Evolutionary conservation across 1,140 invertebrate genomes (phyloP).

Genomic region (Drosophila arizonae): DNA sequence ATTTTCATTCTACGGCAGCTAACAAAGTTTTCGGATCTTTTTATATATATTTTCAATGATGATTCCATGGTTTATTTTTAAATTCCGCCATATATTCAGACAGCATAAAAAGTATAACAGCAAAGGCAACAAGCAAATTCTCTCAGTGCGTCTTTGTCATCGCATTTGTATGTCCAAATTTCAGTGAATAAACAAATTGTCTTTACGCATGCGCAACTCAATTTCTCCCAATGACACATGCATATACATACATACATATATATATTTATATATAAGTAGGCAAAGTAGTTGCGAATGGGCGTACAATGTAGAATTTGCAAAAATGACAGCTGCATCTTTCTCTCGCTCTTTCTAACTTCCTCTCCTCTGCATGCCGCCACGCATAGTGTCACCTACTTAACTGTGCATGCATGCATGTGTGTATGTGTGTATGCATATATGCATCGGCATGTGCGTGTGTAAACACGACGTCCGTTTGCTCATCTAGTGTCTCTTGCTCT

Average conservation of each 20-base stretch:
- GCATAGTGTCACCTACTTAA: slow-evolving; percentile 45
- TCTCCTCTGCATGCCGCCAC: slow-evolving; percentile 27
- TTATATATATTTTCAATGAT: slow-evolving; percentile 46
- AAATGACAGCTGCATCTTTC: slow-evolving; percentile 38
- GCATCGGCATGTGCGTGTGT: slow-evolving; percentile 9
- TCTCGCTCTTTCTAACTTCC: slow-evolving; percentile 8
- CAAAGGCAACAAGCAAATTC: slow-evolving; percentile 23
- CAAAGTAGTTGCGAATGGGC: slow-evolving; percentile 22
- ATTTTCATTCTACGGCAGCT: slow-evolving; percentile 33
- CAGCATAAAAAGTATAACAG: slow-evolving; percentile 32
- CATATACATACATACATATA: not conserved
- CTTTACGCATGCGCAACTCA: slow-evolving; percentile 47
- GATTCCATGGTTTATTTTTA: slow-evolving; percentile 83
- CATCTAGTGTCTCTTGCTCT: slow-evolving; percentile 5
- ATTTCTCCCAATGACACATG: slow-evolving; percentile 8
- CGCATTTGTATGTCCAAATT: not conserved
- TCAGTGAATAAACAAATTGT: slow-evolving; percentile 25
- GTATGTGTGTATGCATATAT: slow-evolving; percentile 9
- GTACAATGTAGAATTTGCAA: slow-evolving; percentile 42
- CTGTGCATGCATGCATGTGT: not conserved
- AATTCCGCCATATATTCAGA: slow-evolving; percentile 55
- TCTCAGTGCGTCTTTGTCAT: slow-evolving; percentile 26
- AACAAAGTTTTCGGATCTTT: slow-evolving; percentile 24
- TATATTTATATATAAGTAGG: slow-evolving; percentile 1
- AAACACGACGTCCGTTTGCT: slow-evolving; percentile 11